Base-by-base conservation (phyloP, 2,888 invertebrate genomes). In the Baronia brevicornis region DNA sequence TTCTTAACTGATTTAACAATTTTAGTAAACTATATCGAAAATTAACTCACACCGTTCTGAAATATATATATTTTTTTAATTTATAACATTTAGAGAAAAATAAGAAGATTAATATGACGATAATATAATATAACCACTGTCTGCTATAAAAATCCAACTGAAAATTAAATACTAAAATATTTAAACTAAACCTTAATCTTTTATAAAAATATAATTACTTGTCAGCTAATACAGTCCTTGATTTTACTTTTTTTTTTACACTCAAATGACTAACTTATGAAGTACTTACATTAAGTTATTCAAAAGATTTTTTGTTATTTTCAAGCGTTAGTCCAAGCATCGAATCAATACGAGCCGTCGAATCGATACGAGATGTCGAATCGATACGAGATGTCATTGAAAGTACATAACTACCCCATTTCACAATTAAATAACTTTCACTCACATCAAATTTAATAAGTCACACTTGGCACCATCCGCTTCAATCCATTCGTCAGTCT, bases 401-500 rank as follows among this genome's bases (percentile, higher is more conserved):
- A 21, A 24, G 15, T 20, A n/a, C 6, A 2, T 28, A 13, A 8
- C 24, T 18, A 14, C 34, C 18, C 28, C 26, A 32, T 39, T 40
- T 32, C 39, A 25, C 28, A 14, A 19, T 28, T 27, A 28, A 28
- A 28, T 17, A 32, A 32, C 17, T 34, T 11, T 32, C 14, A 24
- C 17, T 18, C 6, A 29, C 28, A 12, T 22, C 13, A 34, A 22
- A 32, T 4, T 9, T 21, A 42, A 18, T 33, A 29, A 42, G 42
- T n/a, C 39, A 35, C 39, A 30, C 44, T 49, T 48, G 50, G 47
- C 56, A 54, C 46, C 39, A 46, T 44, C 46, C 42, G 31, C 39
- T 38, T 30, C 39, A 26, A 33, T 28, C 31, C 49, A 48, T 44
- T 48, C 46, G 38, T 55, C 57, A 57, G 57, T 60, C 57, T 60